Evolutionary conservation across 2,797 vertebrate genomes (phyloP).

Genomic region (Okamejei kenojei): DNA sequence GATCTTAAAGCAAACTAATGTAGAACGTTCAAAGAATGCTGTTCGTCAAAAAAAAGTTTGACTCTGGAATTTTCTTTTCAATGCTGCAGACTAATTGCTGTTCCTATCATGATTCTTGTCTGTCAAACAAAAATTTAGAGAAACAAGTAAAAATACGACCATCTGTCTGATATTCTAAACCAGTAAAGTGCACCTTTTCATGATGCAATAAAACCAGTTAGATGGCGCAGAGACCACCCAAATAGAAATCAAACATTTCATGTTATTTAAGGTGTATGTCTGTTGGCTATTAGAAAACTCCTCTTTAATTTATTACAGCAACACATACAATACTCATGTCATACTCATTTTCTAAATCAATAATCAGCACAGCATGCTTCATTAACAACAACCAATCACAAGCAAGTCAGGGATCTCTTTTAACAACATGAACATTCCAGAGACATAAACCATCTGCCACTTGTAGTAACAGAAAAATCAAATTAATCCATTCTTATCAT

Average conservation of each 20-base stretch:
- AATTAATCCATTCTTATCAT: slow-evolving; percentile 99
- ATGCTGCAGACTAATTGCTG: slow-evolving; percentile 99
- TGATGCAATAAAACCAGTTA: slow-evolving; percentile 97
- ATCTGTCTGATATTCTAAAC: slow-evolving; percentile 99
- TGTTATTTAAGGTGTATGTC: slow-evolving; percentile 88
- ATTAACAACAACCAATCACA: slow-evolving; percentile 99
- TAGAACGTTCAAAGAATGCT: not conserved
- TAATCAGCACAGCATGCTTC: slow-evolving; percentile 99
- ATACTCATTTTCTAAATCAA: slow-evolving; percentile 99
- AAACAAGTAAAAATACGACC: slow-evolving; percentile 98
- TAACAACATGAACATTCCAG: slow-evolving; percentile 99
- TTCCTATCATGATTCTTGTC: slow-evolving; percentile 99
- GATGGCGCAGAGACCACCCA: slow-evolving; percentile 94
- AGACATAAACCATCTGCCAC: slow-evolving; percentile 99
- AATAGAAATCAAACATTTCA: slow-evolving; percentile 92
- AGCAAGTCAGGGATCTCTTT: slow-evolving; percentile 99
- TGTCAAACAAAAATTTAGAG: slow-evolving; percentile 99
- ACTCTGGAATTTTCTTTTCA: slow-evolving; percentile 63
- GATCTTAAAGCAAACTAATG: not conserved
- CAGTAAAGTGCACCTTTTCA: slow-evolving; percentile 97
- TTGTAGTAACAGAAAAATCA: slow-evolving; percentile 99
- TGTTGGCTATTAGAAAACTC: slow-evolving; percentile 85
- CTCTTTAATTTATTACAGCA: slow-evolving; percentile 99
- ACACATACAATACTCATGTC: slow-evolving; percentile 94
- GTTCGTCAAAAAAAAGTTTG: not conserved